Evolutionary conservation across 92 coral and sea anemone genomes (phyloP), one percentile per base, ranked within the genome.

Genomic region (Scolanthus callimorphus): DNA sequence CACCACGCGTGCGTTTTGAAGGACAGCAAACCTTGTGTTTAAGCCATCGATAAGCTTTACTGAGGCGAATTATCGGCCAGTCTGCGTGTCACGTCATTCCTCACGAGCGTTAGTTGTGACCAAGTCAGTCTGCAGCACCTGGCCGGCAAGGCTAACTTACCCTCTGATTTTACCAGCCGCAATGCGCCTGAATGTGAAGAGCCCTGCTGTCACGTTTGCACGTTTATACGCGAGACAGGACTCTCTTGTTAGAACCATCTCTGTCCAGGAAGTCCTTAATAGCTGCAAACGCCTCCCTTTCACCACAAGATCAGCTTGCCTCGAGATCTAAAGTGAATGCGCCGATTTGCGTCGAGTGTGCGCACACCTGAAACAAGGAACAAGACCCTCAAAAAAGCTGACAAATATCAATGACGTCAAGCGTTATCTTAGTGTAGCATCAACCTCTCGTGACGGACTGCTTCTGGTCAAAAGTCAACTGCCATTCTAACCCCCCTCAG

Each of bases 21-120:
- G 0, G 89, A 69, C 62, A 70, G 66, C 41, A 70, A 63, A 49
- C 71, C 83, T 13, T 67, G 79, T 22, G 83, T 84, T n/a, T 86
- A 80, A 27, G 81, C 67, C 0, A 45, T 79, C 13, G 66, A 78
- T 27, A 82, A 78, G 39, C 66, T 63, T 10, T 58, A 76, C 49
- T 63, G 71, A 4, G 79, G 65, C 2, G 43, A 82, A 55, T 84
- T 71, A 38, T 59, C 85, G 0, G 63, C 86, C 3, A 71, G 90
- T 61, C 73, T 74, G 4, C 62, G 59, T 3, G 81, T 78, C 17
- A 78, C 78, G 4, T 63, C 74, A 0, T 77, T 83, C 63, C 73
- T 59, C 2, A 59, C 63, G 26, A 59, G 52, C 9, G 78, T 71
- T 59, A 72, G 78, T 60, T 49, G 69, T 4, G 76, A 76, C 37